Conservation (phyloP, 2,113 vertebrate species). For the Boleophthalmus pectinirostris region DNA sequence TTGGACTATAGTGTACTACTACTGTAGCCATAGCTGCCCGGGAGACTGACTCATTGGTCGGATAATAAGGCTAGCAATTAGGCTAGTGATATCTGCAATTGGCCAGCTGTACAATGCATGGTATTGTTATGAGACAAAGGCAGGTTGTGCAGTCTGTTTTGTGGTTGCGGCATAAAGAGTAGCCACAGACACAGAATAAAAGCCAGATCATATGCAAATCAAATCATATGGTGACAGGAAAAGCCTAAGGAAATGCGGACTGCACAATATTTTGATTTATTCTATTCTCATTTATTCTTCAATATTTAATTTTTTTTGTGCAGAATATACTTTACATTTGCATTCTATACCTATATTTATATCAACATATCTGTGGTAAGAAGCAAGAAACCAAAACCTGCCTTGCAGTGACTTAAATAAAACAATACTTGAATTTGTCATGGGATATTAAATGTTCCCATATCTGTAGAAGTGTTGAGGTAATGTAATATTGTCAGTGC, state of each 20-base stretch:
- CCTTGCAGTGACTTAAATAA: not conserved
- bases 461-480: not conserved
- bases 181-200: not conserved
- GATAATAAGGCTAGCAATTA: not conserved
- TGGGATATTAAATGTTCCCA: constrained; percentile 2
- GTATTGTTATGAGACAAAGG: not conserved
- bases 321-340: not conserved
- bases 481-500: constrained; percentile 23
- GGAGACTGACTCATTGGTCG: too few relatives aligned
- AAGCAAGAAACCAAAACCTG: not conserved
- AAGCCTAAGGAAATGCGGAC: not conserved
- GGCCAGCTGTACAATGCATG: not conserved
- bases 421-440: not conserved
- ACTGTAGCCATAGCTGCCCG: too few relatives aligned
- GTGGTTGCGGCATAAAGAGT: not conserved
- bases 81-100: not conserved
- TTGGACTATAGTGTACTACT: too few relatives aligned
- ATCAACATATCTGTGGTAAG: not conserved
- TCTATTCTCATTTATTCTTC: too few relatives aligned
- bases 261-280: not conserved
- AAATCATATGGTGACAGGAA: not conserved
- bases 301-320: not conserved
- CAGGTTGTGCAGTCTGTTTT: not conserved
- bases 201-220: not conserved
- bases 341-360: not conserved